Evolutionary conservation across 2,113 vertebrate genomes (phyloP).

Genomic region (Lepus europaeus): DNA sequence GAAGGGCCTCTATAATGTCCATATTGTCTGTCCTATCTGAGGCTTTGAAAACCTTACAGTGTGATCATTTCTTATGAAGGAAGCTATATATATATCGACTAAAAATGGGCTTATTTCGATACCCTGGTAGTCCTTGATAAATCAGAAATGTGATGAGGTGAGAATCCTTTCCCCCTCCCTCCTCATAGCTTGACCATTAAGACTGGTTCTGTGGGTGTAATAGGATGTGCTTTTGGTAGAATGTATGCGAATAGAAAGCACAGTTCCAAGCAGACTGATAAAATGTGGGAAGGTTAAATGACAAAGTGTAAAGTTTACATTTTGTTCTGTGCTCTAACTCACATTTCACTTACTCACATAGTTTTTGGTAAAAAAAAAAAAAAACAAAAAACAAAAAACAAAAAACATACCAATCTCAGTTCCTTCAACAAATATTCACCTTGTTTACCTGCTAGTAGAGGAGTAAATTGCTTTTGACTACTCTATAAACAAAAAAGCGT

Average conservation of each 20-base stretch:
- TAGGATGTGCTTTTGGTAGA: not conserved
- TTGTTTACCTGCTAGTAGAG: not conserved
- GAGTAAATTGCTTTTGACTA: not conserved
- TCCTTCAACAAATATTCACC: not conserved
- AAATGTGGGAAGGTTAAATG: not conserved
- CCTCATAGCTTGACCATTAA: not conserved
- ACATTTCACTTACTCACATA: not conserved
- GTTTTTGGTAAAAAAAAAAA: not conserved
- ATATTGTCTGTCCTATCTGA: not conserved
- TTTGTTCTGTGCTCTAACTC: not conserved
- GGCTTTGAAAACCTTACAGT: not conserved
- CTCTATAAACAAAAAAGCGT: not conserved
- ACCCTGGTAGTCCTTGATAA: not conserved
- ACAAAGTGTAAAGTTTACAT: not conserved
- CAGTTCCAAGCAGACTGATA: rapidly evolving
- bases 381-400: too few relatives aligned
- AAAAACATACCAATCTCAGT: not conserved
- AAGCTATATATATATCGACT: not conserved
- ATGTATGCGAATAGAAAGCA: rapidly evolving
- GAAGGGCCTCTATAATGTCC: not conserved
- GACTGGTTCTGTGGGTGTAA: not conserved
- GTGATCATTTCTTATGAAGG: not conserved
- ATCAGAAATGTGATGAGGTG: not conserved
- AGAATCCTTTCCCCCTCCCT: not conserved
- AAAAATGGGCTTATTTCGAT: not conserved